Percentiles rank a stretch among this genome's conserved stretches.
These are phyloP conservation scores for Drosophila pectinifera DNA, from an alignment of 1,140 invertebrate genomes.

Conservation along the genomic window DNA sequence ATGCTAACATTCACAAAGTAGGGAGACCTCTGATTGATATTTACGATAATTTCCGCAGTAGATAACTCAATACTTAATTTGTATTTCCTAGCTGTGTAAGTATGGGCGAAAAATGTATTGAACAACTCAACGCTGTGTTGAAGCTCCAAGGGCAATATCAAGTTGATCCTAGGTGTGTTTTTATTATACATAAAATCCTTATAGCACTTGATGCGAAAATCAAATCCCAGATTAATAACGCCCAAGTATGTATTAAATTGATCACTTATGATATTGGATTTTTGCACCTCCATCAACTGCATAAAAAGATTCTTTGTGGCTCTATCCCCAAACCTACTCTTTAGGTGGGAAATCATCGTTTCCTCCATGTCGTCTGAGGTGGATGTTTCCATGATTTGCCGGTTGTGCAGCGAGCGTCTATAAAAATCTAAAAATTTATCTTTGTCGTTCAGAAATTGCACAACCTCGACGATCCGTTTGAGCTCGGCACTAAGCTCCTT, in stretches of 20 bases:
- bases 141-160: constrained; percentile 16
- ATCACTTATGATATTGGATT: neutral
- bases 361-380: constrained; percentile 5
- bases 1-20: neutral
- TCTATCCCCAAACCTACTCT: neutral
- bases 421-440: neutral
- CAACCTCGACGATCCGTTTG: constrained; percentile 1
- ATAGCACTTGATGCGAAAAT: constrained; percentile 20
- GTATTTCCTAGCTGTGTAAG: no score
- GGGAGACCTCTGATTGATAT: neutral
- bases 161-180: neutral
- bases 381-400: constrained; percentile 13
- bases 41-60: constrained; percentile 4
- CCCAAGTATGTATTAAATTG: neutral
- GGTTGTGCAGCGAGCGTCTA: neutral
- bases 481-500: neutral
- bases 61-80: neutral
- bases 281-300: neutral
- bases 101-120: neutral
- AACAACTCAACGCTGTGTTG: neutral
- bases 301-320: accelerated
- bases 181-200: no score
- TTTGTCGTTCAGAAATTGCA: constrained; percentile 5
- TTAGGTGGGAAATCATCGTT: constrained; percentile 7
- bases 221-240: neutral